Evolutionary conservation across 1,140 invertebrate genomes (phyloP).

Genomic region (Drosophila erecta): DNA sequence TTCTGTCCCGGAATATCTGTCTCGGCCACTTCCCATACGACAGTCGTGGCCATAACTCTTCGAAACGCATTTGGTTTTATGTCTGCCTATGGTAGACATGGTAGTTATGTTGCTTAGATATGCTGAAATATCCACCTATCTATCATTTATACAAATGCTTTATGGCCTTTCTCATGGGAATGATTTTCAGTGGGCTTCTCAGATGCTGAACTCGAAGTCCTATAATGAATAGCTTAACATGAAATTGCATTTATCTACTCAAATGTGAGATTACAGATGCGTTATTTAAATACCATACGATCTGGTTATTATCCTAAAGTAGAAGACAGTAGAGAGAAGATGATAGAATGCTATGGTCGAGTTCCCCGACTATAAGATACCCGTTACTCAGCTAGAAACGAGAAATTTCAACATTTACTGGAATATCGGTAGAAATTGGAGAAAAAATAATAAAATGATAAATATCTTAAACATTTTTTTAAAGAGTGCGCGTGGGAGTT

Average conservation of each 20-base stretch:
- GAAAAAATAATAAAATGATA: too few species aligned
- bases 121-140: constrained; percentile 21
- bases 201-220: background rate
- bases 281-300: too few species aligned
- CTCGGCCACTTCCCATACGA: constrained; percentile 20
- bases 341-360: too few species aligned
- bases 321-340: too few species aligned
- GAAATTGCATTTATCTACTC: background rate
- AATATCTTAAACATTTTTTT: too few species aligned
- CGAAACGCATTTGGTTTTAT: constrained; percentile 19
- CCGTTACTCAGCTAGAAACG: too few species aligned
- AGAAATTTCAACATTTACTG: too few species aligned
- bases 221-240: background rate
- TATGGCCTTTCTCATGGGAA: constrained; percentile 17
- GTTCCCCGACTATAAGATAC: too few species aligned
- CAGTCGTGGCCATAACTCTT: constrained; percentile 39
- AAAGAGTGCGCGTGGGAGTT: too few species aligned
- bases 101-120: constrained; percentile 42
- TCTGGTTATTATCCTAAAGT: too few species aligned
- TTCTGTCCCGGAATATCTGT: constrained; percentile 2
- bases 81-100: constrained; percentile 25
- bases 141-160: constrained; percentile 32
- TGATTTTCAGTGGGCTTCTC: constrained; percentile 6
- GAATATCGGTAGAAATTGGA: too few species aligned
- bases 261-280: too few species aligned